phyloP scores from a whole-genome alignment of 2,888 invertebrate genomes.

The Cephus pygmeus region DNA sequence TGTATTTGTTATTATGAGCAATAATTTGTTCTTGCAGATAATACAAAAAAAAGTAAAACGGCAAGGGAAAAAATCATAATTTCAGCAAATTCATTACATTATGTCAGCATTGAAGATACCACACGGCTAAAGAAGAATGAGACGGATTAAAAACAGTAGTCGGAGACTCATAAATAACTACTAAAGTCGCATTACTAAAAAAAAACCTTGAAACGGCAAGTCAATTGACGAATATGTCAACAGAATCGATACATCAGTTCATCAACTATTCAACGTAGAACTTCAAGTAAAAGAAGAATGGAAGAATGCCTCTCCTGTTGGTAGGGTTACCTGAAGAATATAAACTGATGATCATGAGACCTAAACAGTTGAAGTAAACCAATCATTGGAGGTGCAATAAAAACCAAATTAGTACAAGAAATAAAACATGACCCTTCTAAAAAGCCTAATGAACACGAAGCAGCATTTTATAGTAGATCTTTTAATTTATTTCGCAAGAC shows the following conservation, averaged over 20 bases:
- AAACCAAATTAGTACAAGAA: constrained; percentile 44
- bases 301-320: constrained; percentile 45
- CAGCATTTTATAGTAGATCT: neutral
- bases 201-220: constrained; percentile 38
- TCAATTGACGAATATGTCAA: constrained; percentile 47
- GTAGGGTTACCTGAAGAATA: constrained; percentile 45
- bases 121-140: constrained; percentile 44
- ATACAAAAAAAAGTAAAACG: constrained; percentile 18
- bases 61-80: constrained; percentile 37
- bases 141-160: constrained; percentile 37
- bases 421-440: constrained; percentile 11
- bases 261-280: constrained; percentile 41
- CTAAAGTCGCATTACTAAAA: constrained; percentile 42
- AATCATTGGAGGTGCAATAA: constrained; percentile 43
- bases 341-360: constrained; percentile 46
- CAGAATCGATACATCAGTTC: constrained; percentile 35
- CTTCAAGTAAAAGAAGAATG: constrained; percentile 44
- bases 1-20: no score
- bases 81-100: constrained; percentile 38
- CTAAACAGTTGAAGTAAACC: constrained; percentile 39
- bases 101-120: constrained; percentile 41
- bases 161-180: constrained; percentile 46
- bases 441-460: neutral
- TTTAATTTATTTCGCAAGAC: no score
- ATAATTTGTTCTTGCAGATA: no score